Conservation (phyloP, 1,140 invertebrate species). For the Drosophila obscura region DNA sequence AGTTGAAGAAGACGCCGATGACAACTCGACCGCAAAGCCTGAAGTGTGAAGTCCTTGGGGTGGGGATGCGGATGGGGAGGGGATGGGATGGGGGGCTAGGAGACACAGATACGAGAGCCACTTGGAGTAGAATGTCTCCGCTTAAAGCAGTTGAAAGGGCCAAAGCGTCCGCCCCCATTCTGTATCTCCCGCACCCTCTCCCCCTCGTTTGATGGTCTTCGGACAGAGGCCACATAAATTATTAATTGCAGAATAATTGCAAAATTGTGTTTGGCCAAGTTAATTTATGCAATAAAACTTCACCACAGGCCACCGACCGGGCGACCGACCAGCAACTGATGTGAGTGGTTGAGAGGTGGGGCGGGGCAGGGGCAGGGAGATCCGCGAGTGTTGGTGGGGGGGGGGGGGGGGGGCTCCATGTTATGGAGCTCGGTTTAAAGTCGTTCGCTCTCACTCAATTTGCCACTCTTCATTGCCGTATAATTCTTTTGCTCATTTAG, state of each 20-base stretch:
- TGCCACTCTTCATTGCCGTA: conserved; percentile 32
- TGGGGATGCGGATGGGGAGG: background rate
- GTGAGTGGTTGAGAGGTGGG: background rate
- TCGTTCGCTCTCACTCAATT: conserved; percentile 26
- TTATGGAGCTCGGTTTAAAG: conserved; percentile 30
- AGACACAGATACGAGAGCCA: background rate
- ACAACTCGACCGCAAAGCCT: conserved; percentile 52
- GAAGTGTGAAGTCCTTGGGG: conserved; percentile 1
- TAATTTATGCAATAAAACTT: conserved; percentile 63
- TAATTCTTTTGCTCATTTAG: conserved; percentile 55
- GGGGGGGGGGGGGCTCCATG: background rate
- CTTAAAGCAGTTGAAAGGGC: conserved; percentile 34
- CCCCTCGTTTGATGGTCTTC: conserved; percentile 11
- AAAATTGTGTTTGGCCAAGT: conserved; percentile 60
- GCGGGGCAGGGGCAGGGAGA: background rate
- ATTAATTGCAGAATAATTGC: conserved; percentile 65
- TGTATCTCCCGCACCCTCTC: background rate
- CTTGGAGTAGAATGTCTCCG: background rate
- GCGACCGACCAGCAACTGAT: background rate
- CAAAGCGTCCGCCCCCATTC: background rate
- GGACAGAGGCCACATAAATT: conserved; percentile 53
- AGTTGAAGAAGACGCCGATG: conserved; percentile 12
- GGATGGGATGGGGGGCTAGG: too few relatives aligned
- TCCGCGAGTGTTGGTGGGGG: background rate
- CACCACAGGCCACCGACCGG: conserved; percentile 11